These are phyloP conservation scores for Pseudoips prasinana DNA, from an alignment of 2,888 invertebrate species.

Conservation along the genomic window DNA sequence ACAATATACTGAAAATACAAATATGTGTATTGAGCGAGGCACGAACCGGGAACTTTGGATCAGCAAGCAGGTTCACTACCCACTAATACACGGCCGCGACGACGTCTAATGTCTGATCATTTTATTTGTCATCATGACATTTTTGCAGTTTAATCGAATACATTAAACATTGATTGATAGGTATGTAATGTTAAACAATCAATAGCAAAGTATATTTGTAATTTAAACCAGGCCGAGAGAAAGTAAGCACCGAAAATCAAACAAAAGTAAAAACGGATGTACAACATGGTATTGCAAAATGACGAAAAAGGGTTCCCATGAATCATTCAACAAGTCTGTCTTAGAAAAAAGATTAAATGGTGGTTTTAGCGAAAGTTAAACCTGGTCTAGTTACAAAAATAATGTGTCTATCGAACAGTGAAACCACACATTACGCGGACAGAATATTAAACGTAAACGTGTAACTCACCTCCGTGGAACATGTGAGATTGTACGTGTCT, in stretches of 20 bases:
- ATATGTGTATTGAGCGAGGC: too few species aligned
- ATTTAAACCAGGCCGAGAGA: conserved; percentile 19
- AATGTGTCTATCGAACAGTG: conserved; percentile 64
- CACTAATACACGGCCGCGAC: too few species aligned
- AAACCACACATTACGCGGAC: conserved; percentile 54
- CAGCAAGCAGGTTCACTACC: too few species aligned
- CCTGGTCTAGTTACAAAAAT: conserved; percentile 60
- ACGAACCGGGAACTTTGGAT: too few species aligned
- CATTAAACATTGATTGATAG: too few species aligned
- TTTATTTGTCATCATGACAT: too few species aligned
- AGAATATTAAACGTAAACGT: conserved; percentile 47
- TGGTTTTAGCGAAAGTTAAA: conserved; percentile 56
- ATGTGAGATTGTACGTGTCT: conserved; percentile 33
- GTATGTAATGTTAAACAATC: too few species aligned
- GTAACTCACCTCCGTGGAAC: conserved; percentile 32
- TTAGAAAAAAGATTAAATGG: conserved; percentile 27
- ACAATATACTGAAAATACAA: too few species aligned
- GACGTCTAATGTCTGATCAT: too few species aligned
- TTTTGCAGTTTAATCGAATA: too few species aligned
- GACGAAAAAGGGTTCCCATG: conserved; percentile 20
- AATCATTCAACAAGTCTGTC: conserved; percentile 19
- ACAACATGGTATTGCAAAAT: conserved; percentile 21
- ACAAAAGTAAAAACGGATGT: conserved; percentile 11
- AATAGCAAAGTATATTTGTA: too few species aligned
- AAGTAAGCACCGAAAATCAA: conserved; percentile 27